Conservation (phyloP, 2,888 invertebrate species). For the Lasius fuliginosus region DNA sequence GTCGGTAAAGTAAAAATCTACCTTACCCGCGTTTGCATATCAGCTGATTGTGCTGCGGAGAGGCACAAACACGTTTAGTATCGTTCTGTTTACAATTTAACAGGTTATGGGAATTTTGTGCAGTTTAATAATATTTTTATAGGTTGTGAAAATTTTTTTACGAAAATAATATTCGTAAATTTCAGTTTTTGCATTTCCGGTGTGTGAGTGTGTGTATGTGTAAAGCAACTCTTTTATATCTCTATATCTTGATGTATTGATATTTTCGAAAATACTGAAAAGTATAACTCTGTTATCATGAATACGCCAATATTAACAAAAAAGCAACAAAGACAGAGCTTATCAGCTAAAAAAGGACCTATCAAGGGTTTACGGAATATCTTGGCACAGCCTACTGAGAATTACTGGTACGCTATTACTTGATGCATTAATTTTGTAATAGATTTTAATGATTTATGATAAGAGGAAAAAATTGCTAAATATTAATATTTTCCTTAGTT, state of each 20-base stretch:
- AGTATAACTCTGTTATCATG: slow-evolving; percentile 50
- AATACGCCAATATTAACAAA: slow-evolving; percentile 75
- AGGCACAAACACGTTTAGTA: no score
- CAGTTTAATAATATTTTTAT: not conserved
- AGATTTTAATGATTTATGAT: not conserved
- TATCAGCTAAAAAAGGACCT: slow-evolving; percentile 79
- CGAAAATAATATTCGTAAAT: not conserved
- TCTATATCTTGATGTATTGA: not conserved
- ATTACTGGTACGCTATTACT: slow-evolving; percentile 74
- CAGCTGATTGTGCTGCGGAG: no score
- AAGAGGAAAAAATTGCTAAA: not conserved
- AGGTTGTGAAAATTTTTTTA: not conserved
- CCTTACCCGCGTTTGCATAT: no score
- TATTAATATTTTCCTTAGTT: not conserved
- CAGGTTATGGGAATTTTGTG: not conserved
- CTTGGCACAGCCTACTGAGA: slow-evolving; percentile 78
- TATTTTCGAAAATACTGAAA: not conserved
- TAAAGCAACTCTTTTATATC: not conserved
- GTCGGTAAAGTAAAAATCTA: no score
- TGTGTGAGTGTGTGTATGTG: no score
- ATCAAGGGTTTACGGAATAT: slow-evolving; percentile 81
- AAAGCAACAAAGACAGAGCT: slow-evolving; percentile 76
- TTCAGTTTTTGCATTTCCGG: not conserved
- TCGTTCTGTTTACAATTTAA: not conserved
- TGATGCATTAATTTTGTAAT: not conserved